A percentile compares a stretch with the other conserved stretches of the same genome.
phyloP scores from a whole-genome alignment of 2,113 vertebrate species.

The Pseudorhombus dupliciocellatus region DNA sequence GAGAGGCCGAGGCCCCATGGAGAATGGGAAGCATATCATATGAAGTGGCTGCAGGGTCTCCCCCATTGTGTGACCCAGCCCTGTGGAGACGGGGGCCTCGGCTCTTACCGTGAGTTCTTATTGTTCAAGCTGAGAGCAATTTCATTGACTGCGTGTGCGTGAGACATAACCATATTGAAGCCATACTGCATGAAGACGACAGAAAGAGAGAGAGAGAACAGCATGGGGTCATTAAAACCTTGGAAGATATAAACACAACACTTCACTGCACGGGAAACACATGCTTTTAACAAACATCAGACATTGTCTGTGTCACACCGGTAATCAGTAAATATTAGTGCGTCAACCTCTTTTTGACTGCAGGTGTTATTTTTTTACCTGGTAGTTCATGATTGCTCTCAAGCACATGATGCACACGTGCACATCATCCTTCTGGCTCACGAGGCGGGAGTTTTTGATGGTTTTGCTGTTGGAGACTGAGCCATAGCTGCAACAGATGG shows the following conservation, averaged over 20 bases:
- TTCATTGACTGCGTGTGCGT: slow-evolving; percentile 95
- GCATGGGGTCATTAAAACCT: slow-evolving; percentile 58
- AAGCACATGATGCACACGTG: slow-evolving; percentile 98
- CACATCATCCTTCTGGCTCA: slow-evolving; percentile 98
- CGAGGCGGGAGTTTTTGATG: slow-evolving; percentile 93
- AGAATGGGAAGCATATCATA: slow-evolving; percentile 61
- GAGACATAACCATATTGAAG: slow-evolving; percentile 99
- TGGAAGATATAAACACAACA: not conserved
- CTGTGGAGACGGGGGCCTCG: slow-evolving; percentile 24
- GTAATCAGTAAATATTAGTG: not conserved
- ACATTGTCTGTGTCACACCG: not conserved
- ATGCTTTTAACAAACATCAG: not conserved
- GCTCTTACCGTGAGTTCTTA: slow-evolving; percentile 91
- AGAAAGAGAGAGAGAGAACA: slow-evolving; percentile 50
- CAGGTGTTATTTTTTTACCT: slow-evolving; percentile 80
- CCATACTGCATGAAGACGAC: slow-evolving; percentile 85
- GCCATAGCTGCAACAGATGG: slow-evolving; percentile 85
- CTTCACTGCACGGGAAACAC: not conserved
- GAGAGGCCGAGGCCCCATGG: slow-evolving; percentile 41
- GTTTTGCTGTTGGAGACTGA: slow-evolving; percentile 89
- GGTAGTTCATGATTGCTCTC: slow-evolving; percentile 98
- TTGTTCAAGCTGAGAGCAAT: slow-evolving; percentile 98
- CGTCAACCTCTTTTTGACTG: not conserved
- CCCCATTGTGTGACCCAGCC: slow-evolving; percentile 55
- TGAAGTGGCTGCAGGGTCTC: slow-evolving; percentile 68